Percentiles rank a stretch among this genome's conserved stretches.
phyloP scores from a whole-genome alignment of 1,140 invertebrate species.

The Diabrotica undecimpunctata region DNA sequence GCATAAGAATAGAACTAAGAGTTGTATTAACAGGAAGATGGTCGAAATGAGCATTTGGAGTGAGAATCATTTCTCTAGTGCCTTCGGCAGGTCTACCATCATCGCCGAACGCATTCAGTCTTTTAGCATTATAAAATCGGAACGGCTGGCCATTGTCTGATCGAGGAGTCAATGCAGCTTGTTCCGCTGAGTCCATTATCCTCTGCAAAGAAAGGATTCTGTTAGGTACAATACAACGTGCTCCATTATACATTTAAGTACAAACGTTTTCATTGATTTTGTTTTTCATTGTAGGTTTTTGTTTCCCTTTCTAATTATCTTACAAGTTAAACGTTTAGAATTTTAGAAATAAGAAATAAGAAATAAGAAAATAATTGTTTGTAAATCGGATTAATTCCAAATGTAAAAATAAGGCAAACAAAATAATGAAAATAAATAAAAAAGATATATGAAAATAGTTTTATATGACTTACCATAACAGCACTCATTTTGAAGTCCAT shows the following conservation, averaged over 20 bases:
- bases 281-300: no score
- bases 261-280: no score
- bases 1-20: constrained; percentile 84
- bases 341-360: no score
- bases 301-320: no score
- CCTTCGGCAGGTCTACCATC: constrained; percentile 65
- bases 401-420: no score
- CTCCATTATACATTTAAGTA: no score
- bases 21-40: constrained; percentile 80
- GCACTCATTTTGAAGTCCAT: constrained; percentile 88
- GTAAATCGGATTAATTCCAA: no score
- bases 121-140: constrained; percentile 67
- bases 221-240: no score
- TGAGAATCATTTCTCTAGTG: constrained; percentile 63
- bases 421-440: no score
- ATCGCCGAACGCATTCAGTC: constrained; percentile 66
- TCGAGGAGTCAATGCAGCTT: constrained; percentile 69
- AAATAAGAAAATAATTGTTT: no score
- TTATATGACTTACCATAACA: constrained; percentile 67
- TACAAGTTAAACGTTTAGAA: no score
- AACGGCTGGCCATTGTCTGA: constrained; percentile 49
- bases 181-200: constrained; percentile 83
- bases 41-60: constrained; percentile 73
- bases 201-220: constrained; percentile 54
- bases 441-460: no score